Evolutionary conservation across 2,797 vertebrate species (phyloP), one percentile per base, ranked within the genome.

Genomic region (Xenopus petersii): DNA sequence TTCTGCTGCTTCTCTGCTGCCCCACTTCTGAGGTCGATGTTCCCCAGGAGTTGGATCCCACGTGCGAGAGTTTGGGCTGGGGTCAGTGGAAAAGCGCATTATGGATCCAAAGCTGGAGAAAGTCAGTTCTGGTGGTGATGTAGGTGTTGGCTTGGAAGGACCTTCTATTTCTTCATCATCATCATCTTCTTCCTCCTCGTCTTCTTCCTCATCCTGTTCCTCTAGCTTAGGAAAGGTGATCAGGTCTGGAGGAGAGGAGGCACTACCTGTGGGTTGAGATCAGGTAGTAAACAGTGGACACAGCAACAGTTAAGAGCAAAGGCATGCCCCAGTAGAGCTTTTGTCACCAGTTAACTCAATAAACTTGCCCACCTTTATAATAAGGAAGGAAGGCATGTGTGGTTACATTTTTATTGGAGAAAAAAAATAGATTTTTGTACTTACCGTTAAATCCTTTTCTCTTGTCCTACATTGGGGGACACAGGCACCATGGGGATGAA

Each of bases 51-150:
- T 93, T 5, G 92, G 86, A 71, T 93, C 93, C 64, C 87, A 84
- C 81, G 85, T 84, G 69, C 89, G 81, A 75, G 78, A 85, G 64
- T 87, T 85, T 88, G 87, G 80, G 42, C 82, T 9, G 0, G 93
- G 82, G 0, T 89, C 85, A 17, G 94, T 93, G 42, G 94, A 94
- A 85, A 96, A 96, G 82, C 94, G 95, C 94, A 96, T 95, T 84
- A 98, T 93, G 82, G 96, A 95, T 6, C 95, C 94, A 0, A 96
- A 96, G 75, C 95, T 94, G 0, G 95, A 96, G 87, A 96, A 96
- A 63, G 95, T 93, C 21, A 95, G 94, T 81, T 98, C 96, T 87
- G 95, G 94, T 86, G 0, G 89, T 6, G 82, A 76, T 9, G 81
- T 67, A 49, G 70, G 73, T 21, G 73, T 2, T 0, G 89, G 84